Evolutionary conservation across 2,888 invertebrate species (phyloP), one percentile per base, ranked within the genome.

Genomic region (Ennomos erosarius): DNA sequence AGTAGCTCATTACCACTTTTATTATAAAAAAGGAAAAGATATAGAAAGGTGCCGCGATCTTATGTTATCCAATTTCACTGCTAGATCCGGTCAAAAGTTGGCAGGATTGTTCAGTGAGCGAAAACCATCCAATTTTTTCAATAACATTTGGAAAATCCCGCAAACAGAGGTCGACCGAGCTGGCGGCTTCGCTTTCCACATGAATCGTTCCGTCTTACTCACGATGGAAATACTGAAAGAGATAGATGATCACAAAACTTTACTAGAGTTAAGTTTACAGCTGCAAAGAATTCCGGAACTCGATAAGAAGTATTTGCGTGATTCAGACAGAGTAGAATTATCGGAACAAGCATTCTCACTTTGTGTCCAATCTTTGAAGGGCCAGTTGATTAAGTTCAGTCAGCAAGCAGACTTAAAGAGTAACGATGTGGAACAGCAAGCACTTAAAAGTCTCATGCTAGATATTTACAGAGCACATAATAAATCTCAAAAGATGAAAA

Each of bases 141-240:
- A 98, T 88, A 97, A 98, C 47, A 96, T 99, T 56, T 99, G 98
- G 98, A 94, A 98, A 69, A 97, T 98, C 79, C 98, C 98, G 0
- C 94, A 95, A 1, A 94, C 94, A 59, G 99, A 99, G 92, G 96
- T 99, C 42, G 98, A 99, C 79, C 94, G 99, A 62, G 96, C 98
- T 0, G 99, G 99, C 3, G 97, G 97, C 66, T 97, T 99, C 79
- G 96, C 97, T 0, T 96, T 97, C 37, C 98, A 99, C 79, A 97
- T 99, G 95, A 96, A 96, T 65, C 95, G 97, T 59, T 97, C 97
- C 67, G 95, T 98, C 1, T 93, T 95, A 16, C 94, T 98, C 36
- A 93, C 98, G 8, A 93, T 98, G 88, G 96, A 97, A 81, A 94
- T 98, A 60, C 87, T 98, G 40, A 94, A 95, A 70, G 96, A 96